Evolutionary conservation across 1,140 invertebrate genomes (phyloP).

Genomic region (Drosophila pandora): DNA sequence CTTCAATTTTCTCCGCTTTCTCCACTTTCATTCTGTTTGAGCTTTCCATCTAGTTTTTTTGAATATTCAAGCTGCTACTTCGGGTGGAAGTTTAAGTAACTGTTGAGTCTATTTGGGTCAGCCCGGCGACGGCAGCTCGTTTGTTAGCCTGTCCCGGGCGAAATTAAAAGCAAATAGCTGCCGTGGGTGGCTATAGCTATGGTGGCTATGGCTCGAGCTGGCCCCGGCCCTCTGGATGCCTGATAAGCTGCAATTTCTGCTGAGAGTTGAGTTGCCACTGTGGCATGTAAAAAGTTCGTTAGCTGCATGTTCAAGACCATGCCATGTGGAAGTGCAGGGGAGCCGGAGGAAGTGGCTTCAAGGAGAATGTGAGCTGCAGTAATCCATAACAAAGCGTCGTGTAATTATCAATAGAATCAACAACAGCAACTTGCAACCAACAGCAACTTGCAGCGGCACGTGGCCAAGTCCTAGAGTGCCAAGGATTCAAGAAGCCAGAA

Average conservation of each 20-base stretch:
- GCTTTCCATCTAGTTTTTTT: neutral
- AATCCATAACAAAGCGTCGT: conserved; percentile 73
- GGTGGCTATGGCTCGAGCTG: neutral
- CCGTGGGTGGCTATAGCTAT: conserved; percentile 33
- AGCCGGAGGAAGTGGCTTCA: conserved; percentile 17
- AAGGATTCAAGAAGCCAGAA: conserved; percentile 26
- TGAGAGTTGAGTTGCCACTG: conserved; percentile 41
- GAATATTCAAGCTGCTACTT: conserved; percentile 50
- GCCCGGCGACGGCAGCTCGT: conserved; percentile 58
- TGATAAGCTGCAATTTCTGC: conserved; percentile 74
- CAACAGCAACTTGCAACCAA: conserved; percentile 37
- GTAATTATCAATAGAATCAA: conserved; percentile 80
- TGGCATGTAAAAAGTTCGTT: conserved; percentile 66
- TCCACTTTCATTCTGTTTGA: neutral
- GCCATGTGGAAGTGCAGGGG: neutral
- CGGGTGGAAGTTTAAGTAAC: conserved; percentile 63
- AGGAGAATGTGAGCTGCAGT: conserved; percentile 22
- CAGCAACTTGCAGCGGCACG: neutral
- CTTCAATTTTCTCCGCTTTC: neutral
- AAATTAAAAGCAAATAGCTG: conserved; percentile 81
- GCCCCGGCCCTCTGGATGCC: conserved; percentile 27
- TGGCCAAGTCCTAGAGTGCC: conserved; percentile 13
- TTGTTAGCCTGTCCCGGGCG: conserved; percentile 67
- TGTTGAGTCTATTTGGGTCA: conserved; percentile 73
- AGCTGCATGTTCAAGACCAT: conserved; percentile 9